phyloP scores from a whole-genome alignment of 2,797 vertebrate genomes.

The Brachymystax lenok region DNA sequence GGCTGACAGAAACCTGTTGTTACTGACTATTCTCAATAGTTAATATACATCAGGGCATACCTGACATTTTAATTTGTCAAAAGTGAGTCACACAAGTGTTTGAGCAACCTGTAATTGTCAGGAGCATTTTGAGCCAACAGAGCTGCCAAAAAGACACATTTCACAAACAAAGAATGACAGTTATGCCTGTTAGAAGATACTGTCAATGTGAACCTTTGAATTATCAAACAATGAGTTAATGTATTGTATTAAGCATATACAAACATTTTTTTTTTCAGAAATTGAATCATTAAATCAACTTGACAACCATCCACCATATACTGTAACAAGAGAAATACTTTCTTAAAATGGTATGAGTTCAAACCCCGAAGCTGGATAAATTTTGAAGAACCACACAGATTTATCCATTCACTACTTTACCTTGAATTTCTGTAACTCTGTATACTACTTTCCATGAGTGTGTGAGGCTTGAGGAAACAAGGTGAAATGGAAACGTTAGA shows the following conservation, averaged over 20 bases:
- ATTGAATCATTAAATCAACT: not conserved
- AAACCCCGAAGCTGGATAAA: conserved; percentile 11
- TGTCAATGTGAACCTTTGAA: not conserved
- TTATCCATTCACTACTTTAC: conserved; percentile 32
- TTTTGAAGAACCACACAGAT: conserved; percentile 9
- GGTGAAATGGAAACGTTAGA: conserved; percentile 66
- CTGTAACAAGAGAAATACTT: not conserved
- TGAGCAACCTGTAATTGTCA: conserved; percentile 44
- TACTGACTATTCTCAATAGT: conserved; percentile 68
- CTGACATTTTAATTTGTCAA: conserved; percentile 74
- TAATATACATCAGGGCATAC: conserved; percentile 69
- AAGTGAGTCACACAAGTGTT: conserved; percentile 42
- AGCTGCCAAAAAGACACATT: conserved; percentile 14
- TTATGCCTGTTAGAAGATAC: not conserved
- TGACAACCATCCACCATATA: not conserved
- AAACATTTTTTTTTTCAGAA: not conserved
- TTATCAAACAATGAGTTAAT: not conserved
- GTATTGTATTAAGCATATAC: not conserved
- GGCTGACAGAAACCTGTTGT: conserved; percentile 79
- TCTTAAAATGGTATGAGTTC: too few relatives aligned
- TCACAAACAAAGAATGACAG: conserved; percentile 13
- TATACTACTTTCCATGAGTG: conserved; percentile 67
- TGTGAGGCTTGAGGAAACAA: conserved; percentile 60
- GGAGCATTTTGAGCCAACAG: conserved; percentile 14
- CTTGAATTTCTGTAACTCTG: conserved; percentile 9